Evolutionary conservation across 2,888 invertebrate species (phyloP).

Genomic region (Drosophila birchii): DNA sequence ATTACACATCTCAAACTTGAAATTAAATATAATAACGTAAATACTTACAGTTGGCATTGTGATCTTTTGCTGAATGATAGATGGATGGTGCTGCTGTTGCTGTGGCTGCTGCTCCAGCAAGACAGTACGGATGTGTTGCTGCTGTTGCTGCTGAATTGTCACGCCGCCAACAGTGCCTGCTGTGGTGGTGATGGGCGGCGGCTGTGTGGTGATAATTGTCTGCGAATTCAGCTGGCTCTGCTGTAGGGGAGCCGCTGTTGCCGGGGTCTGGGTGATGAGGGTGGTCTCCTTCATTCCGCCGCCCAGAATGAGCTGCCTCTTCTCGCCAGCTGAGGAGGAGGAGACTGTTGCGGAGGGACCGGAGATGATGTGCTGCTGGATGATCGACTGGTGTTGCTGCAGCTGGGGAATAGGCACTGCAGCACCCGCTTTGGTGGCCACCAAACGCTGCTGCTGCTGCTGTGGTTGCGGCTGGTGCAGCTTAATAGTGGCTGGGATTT

Average conservation of each 20-base stretch:
- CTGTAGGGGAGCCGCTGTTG: conserved; percentile 67
- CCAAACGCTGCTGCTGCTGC: conserved; percentile 56
- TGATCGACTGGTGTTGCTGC: conserved; percentile 83
- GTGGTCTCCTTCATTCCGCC: conserved; percentile 81
- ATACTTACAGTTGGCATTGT: conserved; percentile 56
- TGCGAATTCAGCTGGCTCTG: conserved; percentile 81
- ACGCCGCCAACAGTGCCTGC: conserved; percentile 19
- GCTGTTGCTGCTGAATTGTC: conserved; percentile 70
- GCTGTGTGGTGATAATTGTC: conserved; percentile 82
- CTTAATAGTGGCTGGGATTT: conserved; percentile 85
- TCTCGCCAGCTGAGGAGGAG: conserved; percentile 56
- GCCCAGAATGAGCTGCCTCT: conserved; percentile 79
- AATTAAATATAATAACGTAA: background rate
- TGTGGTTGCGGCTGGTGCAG: conserved; percentile 84
- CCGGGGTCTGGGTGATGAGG: conserved; percentile 78
- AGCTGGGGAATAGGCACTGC: conserved; percentile 87
- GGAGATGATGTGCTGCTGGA: conserved; percentile 83
- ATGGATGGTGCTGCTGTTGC: conserved; percentile 72
- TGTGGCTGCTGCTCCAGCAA: conserved; percentile 69
- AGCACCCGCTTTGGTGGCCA: conserved; percentile 46
- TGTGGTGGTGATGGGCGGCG: conserved; percentile 31
- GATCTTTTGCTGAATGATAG: conserved; percentile 82
- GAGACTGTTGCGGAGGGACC: conserved; percentile 56
- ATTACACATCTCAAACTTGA: background rate
- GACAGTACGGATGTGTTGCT: conserved; percentile 79